Conservation (phyloP, 2,113 vertebrate species). For the Muscicapa adusta region DNA sequence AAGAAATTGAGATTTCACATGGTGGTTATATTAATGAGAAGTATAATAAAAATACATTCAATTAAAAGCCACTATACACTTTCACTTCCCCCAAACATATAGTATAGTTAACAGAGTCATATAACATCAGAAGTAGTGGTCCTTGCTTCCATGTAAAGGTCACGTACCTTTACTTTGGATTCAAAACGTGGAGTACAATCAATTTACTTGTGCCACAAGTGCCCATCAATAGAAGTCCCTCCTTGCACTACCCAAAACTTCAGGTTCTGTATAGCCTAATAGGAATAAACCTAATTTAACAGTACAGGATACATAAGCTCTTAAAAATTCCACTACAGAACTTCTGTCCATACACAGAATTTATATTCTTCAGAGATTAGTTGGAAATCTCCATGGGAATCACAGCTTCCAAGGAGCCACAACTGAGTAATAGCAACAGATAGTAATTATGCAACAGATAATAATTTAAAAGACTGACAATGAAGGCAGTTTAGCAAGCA, state of each 20-base stretch:
- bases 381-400: background rate
- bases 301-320: background rate
- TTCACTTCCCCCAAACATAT: background rate
- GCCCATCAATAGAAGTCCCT: background rate
- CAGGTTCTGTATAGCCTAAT: background rate
- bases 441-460: background rate
- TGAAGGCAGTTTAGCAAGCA: fast-evolving
- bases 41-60: background rate
- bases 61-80: background rate
- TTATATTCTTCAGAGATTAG: background rate
- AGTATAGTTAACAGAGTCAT: background rate
- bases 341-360: background rate
- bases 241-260: background rate
- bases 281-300: background rate
- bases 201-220: background rate
- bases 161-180: background rate
- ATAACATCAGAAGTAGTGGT: background rate
- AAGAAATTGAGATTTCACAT: background rate
- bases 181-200: background rate
- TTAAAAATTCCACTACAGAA: background rate
- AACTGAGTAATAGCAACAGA: background rate
- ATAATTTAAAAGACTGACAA: background rate
- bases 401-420: background rate
- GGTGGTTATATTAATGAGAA: background rate
- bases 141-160: background rate